A percentile compares a stretch with the other conserved stretches of the same genome.
Conservation (phyloP, 2,888 invertebrate species). For the Pollenia amentaria region DNA sequence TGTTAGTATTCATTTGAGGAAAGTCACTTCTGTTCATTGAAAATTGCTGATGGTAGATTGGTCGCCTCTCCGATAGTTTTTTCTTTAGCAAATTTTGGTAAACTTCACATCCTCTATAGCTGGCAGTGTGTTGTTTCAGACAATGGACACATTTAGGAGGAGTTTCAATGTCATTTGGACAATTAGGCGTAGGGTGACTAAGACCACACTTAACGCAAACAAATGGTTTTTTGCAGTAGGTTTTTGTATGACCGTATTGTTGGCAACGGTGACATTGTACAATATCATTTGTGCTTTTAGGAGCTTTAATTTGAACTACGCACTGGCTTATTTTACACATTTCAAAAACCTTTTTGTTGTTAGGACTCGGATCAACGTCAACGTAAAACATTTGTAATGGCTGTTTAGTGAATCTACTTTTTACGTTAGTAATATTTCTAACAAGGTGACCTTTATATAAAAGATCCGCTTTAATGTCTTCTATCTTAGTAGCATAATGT, state of each 20-base stretch:
- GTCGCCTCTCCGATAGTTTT: background rate
- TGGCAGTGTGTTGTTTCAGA: too few relatives aligned
- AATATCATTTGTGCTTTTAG: constrained; percentile 19
- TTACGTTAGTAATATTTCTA: too few relatives aligned
- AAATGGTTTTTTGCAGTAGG: constrained; percentile 59
- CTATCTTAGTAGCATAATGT: constrained; percentile 19
- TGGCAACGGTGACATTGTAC: constrained; percentile 68
- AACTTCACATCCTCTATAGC: constrained; percentile 16
- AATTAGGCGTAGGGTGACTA: too few relatives aligned
- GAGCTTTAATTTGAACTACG: constrained; percentile 64
- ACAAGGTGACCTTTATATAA: too few relatives aligned
- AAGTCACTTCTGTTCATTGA: background rate
- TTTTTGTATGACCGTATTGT: constrained; percentile 59
- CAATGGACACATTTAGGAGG: constrained; percentile 34
- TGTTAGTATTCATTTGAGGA: background rate
- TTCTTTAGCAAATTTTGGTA: constrained; percentile 7
- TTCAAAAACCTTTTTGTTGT: constrained; percentile 60
- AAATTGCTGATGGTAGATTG: constrained; percentile 19
- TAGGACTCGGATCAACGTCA: too few relatives aligned
- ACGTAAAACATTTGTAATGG: too few relatives aligned
- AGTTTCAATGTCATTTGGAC: too few relatives aligned
- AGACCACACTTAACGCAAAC: constrained; percentile 49
- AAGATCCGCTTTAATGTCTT: too few relatives aligned
- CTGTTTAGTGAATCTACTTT: too few relatives aligned
- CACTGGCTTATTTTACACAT: constrained; percentile 51